Conservation (phyloP, 2,888 invertebrate genomes). For the Trichogramma evanescens region DNA sequence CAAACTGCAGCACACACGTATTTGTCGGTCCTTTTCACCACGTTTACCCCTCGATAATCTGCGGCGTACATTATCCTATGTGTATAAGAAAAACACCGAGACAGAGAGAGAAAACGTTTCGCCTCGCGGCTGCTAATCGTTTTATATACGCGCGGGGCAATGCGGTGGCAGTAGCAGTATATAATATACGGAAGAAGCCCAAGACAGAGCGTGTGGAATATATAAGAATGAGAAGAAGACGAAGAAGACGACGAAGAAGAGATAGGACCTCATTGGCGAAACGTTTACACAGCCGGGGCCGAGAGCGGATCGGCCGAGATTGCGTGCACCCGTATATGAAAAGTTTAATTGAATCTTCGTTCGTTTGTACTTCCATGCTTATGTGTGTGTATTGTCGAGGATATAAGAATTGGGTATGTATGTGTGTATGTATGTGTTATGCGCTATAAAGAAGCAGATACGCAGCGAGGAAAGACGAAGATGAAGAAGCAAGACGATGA, state of each 20-base stretch:
- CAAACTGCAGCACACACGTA: too few relatives aligned
- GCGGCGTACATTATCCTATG: too few relatives aligned
- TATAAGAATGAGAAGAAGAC: not conserved
- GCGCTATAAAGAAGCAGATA: not conserved
- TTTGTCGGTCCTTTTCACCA: too few relatives aligned
- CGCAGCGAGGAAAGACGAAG: not conserved
- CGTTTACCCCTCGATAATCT: too few relatives aligned
- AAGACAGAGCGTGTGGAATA: too few relatives aligned
- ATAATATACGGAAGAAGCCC: too few relatives aligned
- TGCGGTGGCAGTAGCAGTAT: too few relatives aligned
- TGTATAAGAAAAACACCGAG: not conserved
- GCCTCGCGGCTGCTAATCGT: conserved; percentile 32
- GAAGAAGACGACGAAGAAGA: conserved; percentile 18
- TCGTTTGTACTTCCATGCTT: too few relatives aligned
- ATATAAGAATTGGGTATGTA: too few relatives aligned
- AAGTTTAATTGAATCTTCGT: conserved; percentile 46
- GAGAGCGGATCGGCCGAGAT: conserved; percentile 29
- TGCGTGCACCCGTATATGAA: conserved; percentile 32
- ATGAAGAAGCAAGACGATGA: conserved; percentile 5
- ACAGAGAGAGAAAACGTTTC: not conserved
- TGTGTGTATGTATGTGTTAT: too few relatives aligned
- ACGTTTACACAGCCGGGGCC: conserved; percentile 45
- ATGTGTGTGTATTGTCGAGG: too few relatives aligned
- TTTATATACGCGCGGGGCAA: conserved; percentile 22
- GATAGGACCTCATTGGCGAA: conserved; percentile 30